Conservation (phyloP, 2,888 invertebrate species). For the Laothoe populi region DNA sequence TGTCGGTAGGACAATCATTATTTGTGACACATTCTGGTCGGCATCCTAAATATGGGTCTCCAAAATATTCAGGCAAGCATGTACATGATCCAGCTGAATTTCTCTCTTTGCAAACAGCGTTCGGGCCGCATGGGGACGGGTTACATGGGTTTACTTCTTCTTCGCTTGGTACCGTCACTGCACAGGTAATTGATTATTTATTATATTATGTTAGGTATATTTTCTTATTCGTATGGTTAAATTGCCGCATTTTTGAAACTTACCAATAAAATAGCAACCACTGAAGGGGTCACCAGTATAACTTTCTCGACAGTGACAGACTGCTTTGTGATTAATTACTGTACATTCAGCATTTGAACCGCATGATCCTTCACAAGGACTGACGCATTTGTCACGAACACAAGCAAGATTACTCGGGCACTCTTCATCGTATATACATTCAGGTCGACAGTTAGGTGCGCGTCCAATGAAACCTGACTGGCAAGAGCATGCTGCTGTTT, state of each 20-base stretch:
- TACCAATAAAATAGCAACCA: conserved; percentile 86
- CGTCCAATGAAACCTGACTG: conserved; percentile 91
- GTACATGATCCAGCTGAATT: conserved; percentile 93
- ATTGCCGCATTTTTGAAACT: conserved; percentile 40
- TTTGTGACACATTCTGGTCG: conserved; percentile 94
- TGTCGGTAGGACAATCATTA: conserved; percentile 90
- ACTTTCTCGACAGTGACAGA: conserved; percentile 91
- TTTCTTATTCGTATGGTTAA: background rate
- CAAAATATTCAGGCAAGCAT: conserved; percentile 92
- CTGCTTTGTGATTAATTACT: conserved; percentile 93
- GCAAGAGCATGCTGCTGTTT: conserved; percentile 92
- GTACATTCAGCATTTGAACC: conserved; percentile 91
- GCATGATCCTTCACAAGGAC: conserved; percentile 94
- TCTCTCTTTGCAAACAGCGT: conserved; percentile 92
- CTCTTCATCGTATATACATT: conserved; percentile 93
- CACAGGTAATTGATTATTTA: conserved; percentile 33
- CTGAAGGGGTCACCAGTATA: conserved; percentile 94
- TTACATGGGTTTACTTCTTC: conserved; percentile 91
- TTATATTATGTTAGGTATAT: background rate
- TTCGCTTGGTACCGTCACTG: conserved; percentile 86
- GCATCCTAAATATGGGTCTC: conserved; percentile 94
- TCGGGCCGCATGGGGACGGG: conserved; percentile 94
- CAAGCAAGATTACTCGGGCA: conserved; percentile 94
- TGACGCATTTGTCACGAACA: conserved; percentile 91
- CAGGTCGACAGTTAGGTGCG: conserved; percentile 93